Percentiles rank a stretch among this genome's conserved stretches.
These are phyloP conservation scores for Lithophane socia DNA, from an alignment of 2,888 invertebrate species.

Conservation along the genomic window DNA sequence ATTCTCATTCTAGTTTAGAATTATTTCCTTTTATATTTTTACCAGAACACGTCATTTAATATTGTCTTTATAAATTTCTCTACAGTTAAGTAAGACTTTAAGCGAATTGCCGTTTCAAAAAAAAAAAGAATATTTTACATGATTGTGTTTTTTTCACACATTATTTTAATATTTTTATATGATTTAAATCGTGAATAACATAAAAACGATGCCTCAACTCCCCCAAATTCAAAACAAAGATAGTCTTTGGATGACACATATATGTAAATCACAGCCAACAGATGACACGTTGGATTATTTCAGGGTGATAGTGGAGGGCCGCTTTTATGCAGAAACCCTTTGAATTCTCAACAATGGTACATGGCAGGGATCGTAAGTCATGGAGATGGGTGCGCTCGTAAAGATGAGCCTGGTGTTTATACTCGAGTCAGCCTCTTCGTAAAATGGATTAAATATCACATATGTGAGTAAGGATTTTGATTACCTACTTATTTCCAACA, in stretches of 20 bases:
- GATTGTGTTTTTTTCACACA: neutral
- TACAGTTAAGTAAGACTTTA: slow-evolving; percentile 92
- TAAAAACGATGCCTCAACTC: neutral
- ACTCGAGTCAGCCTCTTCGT: slow-evolving; percentile 94
- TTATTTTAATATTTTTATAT: neutral
- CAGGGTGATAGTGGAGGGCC: slow-evolving; percentile 96
- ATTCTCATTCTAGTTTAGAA: slow-evolving; percentile 80
- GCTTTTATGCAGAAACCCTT: slow-evolving; percentile 94
- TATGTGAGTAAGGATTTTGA: slow-evolving; percentile 84
- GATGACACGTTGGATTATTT: slow-evolving; percentile 58
- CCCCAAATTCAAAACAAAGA: neutral
- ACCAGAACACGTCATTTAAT: slow-evolving; percentile 92
- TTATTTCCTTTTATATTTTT: slow-evolving; percentile 93
- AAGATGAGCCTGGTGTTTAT: slow-evolving; percentile 95
- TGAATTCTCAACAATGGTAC: slow-evolving; percentile 93
- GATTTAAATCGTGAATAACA: neutral
- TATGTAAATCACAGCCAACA: slow-evolving; percentile 27
- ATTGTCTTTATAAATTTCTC: slow-evolving; percentile 90
- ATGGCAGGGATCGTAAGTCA: slow-evolving; percentile 96
- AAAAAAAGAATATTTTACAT: neutral
- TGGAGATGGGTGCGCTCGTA: slow-evolving; percentile 95
- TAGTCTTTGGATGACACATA: neutral
- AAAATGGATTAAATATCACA: slow-evolving; percentile 93
- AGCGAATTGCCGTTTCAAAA: neutral
- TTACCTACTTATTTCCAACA: neutral